phyloP scores from a whole-genome alignment of 2,113 vertebrate genomes.

The Phyllopteryx taeniolatus region DNA sequence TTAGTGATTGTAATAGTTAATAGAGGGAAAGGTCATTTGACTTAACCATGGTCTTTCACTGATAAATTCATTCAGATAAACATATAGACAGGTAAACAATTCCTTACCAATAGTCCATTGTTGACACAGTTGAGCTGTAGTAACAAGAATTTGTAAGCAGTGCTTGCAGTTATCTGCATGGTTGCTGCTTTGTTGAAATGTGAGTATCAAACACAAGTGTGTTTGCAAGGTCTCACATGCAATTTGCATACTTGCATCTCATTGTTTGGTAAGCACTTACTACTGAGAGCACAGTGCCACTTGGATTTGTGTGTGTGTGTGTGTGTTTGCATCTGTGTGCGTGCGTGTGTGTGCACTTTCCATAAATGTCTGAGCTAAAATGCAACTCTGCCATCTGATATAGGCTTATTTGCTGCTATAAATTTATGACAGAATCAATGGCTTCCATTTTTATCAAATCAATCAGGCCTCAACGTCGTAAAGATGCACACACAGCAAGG shows the following conservation, averaged over 20 bases:
- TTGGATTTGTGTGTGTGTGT: slow-evolving; percentile 6
- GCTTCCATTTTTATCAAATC: slow-evolving; percentile 74
- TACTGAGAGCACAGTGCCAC: slow-evolving; percentile 30
- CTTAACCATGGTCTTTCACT: neutral
- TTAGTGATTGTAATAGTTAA: neutral
- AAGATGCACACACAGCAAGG: slow-evolving; percentile 33
- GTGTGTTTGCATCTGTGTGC: slow-evolving; percentile 19
- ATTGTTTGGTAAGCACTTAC: slow-evolving; percentile 55
- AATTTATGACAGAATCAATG: slow-evolving; percentile 75
- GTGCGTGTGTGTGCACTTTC: slow-evolving; percentile 31
- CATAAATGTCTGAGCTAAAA: slow-evolving; percentile 57
- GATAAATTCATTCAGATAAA: too few species aligned
- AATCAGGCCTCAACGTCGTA: slow-evolving; percentile 62
- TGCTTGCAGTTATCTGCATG: neutral
- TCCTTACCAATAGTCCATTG: neutral
- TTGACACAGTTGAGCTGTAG: neutral
- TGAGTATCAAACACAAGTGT: slow-evolving; percentile 11
- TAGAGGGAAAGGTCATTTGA: neutral
- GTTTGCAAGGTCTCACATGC: slow-evolving; percentile 9
- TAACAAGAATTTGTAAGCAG: slow-evolving; percentile 1
- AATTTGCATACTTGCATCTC: slow-evolving; percentile 38
- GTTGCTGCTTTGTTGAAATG: slow-evolving; percentile 6
- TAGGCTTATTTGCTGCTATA: slow-evolving; percentile 72
- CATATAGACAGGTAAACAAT: neutral
- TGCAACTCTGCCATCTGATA: slow-evolving; percentile 71